These are phyloP conservation scores for Aphelenchoides fujianensis DNA, from an alignment of 1,140 invertebrate species.

Conservation along the genomic window DNA sequence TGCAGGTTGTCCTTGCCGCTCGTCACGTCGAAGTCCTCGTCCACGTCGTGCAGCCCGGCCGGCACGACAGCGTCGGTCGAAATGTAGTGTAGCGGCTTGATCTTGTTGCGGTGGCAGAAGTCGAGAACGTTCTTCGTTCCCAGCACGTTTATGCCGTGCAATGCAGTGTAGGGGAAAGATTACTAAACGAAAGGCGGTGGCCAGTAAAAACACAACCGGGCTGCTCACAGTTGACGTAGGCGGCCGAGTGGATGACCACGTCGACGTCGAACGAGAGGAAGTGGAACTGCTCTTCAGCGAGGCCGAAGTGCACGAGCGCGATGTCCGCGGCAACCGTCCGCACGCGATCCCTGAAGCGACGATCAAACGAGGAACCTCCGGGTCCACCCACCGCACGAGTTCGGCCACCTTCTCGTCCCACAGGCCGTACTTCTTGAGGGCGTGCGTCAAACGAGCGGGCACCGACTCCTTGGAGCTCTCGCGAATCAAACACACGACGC, in stretches of 20 bases:
- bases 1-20: constrained; percentile 57
- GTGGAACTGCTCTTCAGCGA: constrained; percentile 65
- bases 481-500: constrained; percentile 65
- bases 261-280: constrained; percentile 66
- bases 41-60: constrained; percentile 58
- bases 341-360: constrained; percentile 59
- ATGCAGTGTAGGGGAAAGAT: constrained; percentile 53
- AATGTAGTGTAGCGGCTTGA: constrained; percentile 60
- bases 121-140: constrained; percentile 66
- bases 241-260: constrained; percentile 66
- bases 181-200: constrained; percentile 43
- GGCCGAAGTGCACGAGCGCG: constrained; percentile 65
- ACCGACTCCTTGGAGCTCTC: constrained; percentile 60
- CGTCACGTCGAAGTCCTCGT: constrained; percentile 63
- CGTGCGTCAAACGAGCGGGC: constrained; percentile 59
- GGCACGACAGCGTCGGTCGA: constrained; percentile 67
- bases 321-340: constrained; percentile 64
- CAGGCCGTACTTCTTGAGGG: constrained; percentile 63
- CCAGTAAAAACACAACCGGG: constrained; percentile 66
- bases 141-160: constrained; percentile 65
- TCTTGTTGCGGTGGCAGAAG: constrained; percentile 66
- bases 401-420: constrained; percentile 41
- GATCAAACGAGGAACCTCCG: constrained; percentile 25
- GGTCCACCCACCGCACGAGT: constrained; percentile 54
- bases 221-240: constrained; percentile 66